phyloP scores from a whole-genome alignment of 2,888 invertebrate genomes.

The Capitulum mitella region DNA sequence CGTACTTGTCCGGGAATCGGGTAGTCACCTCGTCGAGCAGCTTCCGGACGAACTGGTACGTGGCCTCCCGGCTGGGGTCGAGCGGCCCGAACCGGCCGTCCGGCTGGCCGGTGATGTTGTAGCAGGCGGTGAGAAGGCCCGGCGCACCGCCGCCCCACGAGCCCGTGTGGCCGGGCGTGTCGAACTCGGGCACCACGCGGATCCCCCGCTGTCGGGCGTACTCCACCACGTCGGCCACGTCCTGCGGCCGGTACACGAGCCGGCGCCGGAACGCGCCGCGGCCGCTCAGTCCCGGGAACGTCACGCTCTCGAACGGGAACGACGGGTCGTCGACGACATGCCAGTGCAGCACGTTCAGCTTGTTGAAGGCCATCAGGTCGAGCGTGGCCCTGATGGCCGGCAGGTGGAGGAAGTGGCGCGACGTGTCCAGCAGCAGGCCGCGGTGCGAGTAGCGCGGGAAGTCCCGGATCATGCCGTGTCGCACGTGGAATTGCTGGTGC shows the following conservation, averaged over 20 bases:
- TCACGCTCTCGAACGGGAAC: slow-evolving; percentile 75
- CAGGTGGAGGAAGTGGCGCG: slow-evolving; percentile 71
- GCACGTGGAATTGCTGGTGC: neutral
- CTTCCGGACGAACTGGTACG: slow-evolving; percentile 59
- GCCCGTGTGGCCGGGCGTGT: slow-evolving; percentile 76
- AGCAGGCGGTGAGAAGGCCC: slow-evolving; percentile 66
- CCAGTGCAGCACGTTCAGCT: slow-evolving; percentile 91
- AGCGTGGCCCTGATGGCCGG: slow-evolving; percentile 57
- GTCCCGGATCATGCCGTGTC: slow-evolving; percentile 54
- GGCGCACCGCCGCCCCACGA: slow-evolving; percentile 76
- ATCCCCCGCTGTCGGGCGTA: slow-evolving; percentile 73
- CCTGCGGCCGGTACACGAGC: slow-evolving; percentile 57
- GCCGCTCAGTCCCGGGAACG: slow-evolving; percentile 68
- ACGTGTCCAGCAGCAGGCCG: slow-evolving; percentile 77
- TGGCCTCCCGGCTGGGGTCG: slow-evolving; percentile 59
- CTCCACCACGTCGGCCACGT: slow-evolving; percentile 61
- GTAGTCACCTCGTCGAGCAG: slow-evolving; percentile 60
- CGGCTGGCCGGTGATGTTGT: slow-evolving; percentile 41
- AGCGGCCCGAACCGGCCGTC: slow-evolving; percentile 67
- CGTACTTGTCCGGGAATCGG: slow-evolving; percentile 70
- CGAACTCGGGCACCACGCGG: slow-evolving; percentile 81
- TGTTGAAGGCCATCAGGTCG: slow-evolving; percentile 83
- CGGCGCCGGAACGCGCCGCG: slow-evolving; percentile 37
- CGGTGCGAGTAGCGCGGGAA: slow-evolving; percentile 70
- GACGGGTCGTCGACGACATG: slow-evolving; percentile 90